Evolutionary conservation across 2,888 invertebrate genomes (phyloP).

Genomic region (Campoplex capitator): DNA sequence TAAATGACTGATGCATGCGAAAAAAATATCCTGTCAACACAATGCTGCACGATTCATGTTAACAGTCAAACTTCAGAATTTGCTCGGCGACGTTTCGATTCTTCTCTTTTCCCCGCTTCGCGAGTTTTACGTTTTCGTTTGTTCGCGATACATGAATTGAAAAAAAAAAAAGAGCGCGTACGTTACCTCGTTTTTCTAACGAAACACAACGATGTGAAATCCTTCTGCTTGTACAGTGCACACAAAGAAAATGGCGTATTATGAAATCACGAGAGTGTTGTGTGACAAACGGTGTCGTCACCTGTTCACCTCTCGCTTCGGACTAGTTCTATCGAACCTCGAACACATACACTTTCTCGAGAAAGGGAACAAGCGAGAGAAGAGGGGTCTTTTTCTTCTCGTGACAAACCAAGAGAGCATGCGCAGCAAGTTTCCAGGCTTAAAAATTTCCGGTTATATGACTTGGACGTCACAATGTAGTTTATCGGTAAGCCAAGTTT

Average conservation of each 20-base stretch:
- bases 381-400: slow-evolving; percentile 11
- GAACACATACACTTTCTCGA: slow-evolving; percentile 19
- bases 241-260: slow-evolving; percentile 80
- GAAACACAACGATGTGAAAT: slow-evolving; percentile 70
- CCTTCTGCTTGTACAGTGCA: slow-evolving; percentile 74
- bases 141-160: slow-evolving; percentile 7
- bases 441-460: neutral
- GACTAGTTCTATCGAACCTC: slow-evolving; percentile 51
- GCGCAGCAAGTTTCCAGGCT: neutral
- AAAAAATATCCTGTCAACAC: slow-evolving; percentile 77
- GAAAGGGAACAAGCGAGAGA: slow-evolving; percentile 18
- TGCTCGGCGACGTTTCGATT: slow-evolving; percentile 29
- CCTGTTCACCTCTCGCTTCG: slow-evolving; percentile 73
- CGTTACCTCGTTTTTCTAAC: slow-evolving; percentile 70
- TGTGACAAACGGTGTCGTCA: slow-evolving; percentile 77
- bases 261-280: slow-evolving; percentile 75
- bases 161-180: slow-evolving; percentile 47
- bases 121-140: slow-evolving; percentile 5
- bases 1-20: slow-evolving; percentile 62
- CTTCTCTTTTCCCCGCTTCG: neutral
- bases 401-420: neutral
- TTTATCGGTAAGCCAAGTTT: neutral
- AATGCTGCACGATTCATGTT: slow-evolving; percentile 52
- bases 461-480: neutral
- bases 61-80: slow-evolving; percentile 16